phyloP scores from a whole-genome alignment of 2,113 vertebrate genomes.

The Thinocorus orbignyianus region DNA sequence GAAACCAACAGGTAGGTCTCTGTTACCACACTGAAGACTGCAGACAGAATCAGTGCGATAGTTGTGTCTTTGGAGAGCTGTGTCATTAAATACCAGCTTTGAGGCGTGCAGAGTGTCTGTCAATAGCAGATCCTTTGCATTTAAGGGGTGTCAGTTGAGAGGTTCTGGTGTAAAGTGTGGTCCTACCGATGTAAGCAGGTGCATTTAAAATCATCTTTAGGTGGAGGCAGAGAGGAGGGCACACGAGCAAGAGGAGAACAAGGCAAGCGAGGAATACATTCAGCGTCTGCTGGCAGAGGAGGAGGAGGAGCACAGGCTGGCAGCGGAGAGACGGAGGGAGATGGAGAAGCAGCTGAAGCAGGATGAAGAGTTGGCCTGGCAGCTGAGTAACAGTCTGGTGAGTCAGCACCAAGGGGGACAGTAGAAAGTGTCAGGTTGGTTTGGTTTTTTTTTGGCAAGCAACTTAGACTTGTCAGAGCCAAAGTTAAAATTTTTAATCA shows the following conservation, averaged over 20 bases:
- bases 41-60: not conserved
- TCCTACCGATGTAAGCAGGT: not conserved
- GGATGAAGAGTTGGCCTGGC: conserved; percentile 85
- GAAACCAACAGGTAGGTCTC: not conserved
- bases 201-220: conserved; percentile 39
- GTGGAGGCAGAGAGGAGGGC: conserved; percentile 84
- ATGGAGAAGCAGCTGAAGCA: conserved; percentile 79
- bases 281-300: conserved; percentile 85
- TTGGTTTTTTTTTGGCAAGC: not conserved
- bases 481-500: not conserved
- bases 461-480: not conserved
- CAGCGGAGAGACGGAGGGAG: conserved; percentile 72
- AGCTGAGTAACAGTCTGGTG: conserved; percentile 84
- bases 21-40: not conserved
- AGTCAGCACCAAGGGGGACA: not conserved
- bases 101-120: not conserved
- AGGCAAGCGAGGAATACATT: conserved; percentile 89
- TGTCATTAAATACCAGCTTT: not conserved
- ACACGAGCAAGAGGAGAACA: conserved; percentile 84
- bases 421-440: not conserved
- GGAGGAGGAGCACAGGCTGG: conserved; percentile 67
- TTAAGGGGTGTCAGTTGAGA: not conserved
- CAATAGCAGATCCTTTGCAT: fast-evolving
- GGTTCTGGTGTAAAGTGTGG: not conserved
- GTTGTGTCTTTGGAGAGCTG: not conserved